A percentile compares a stretch with the other conserved stretches of the same genome.
Conservation (phyloP, 2,113 vertebrate genomes). For the Sinocyclocheilus anshuiensis region DNA sequence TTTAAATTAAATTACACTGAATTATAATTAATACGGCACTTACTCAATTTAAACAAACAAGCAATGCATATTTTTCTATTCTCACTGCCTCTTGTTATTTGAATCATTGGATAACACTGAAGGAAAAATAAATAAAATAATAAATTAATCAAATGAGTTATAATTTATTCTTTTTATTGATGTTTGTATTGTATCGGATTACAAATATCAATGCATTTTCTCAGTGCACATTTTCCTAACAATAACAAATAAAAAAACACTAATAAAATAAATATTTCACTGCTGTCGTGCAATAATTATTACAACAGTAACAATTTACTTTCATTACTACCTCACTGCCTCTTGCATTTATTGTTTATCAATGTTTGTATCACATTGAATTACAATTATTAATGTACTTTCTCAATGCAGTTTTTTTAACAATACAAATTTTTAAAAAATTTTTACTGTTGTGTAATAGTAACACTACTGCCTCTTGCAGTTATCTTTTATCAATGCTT, state of each 20-base stretch:
- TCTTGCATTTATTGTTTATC: background rate
- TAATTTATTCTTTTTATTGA: background rate
- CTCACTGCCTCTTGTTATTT: background rate
- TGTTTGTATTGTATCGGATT: background rate
- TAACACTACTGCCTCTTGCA: too few species aligned
- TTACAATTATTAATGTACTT: too few species aligned
- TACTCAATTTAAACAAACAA: background rate
- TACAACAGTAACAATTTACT: background rate
- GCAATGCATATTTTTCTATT: background rate
- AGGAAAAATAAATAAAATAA: background rate
- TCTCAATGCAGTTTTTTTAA: too few species aligned
- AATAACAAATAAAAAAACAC: background rate
- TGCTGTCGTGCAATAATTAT: background rate
- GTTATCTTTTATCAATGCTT: too few species aligned
- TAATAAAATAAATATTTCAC: background rate
- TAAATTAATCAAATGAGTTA: too few species aligned
- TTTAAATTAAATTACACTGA: background rate
- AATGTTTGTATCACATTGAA: background rate
- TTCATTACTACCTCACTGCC: background rate
- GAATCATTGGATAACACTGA: background rate
- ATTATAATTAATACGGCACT: background rate
- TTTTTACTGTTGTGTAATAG: too few species aligned
- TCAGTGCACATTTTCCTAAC: background rate
- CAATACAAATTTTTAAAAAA: too few species aligned
- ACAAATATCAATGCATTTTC: background rate